These are phyloP conservation scores for Amorpha juglandis DNA, from an alignment of 2,888 invertebrate species.

Conservation along the genomic window DNA sequence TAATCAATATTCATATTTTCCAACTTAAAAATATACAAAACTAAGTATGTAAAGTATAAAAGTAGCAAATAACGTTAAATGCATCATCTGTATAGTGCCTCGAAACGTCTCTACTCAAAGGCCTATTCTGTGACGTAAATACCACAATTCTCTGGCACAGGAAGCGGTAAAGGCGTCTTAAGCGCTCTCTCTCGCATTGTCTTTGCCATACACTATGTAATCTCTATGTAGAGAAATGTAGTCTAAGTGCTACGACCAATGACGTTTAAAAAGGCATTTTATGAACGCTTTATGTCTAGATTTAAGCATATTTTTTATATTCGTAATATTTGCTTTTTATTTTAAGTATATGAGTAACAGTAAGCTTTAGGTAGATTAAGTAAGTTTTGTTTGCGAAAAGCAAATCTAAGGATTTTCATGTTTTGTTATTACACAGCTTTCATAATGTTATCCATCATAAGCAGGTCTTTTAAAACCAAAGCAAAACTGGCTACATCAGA, in stretches of 20 bases:
- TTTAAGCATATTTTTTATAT: neutral
- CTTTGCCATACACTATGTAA: conserved; percentile 8
- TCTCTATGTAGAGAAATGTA: conserved; percentile 11
- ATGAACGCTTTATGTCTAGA: neutral
- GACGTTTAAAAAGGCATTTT: conserved; percentile 11
- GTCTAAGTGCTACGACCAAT: conserved; percentile 5
- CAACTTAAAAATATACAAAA: neutral
- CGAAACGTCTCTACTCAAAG: conserved; percentile 2
- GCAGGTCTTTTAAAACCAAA: too few relatives aligned
- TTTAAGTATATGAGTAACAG: too few relatives aligned
- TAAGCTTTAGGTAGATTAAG: too few relatives aligned
- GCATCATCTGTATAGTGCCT: neutral
- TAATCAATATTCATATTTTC: too few relatives aligned
- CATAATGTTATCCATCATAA: too few relatives aligned
- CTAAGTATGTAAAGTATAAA: neutral
- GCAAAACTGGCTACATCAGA: too few relatives aligned
- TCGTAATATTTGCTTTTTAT: too few relatives aligned
- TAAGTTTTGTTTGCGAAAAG: too few relatives aligned
- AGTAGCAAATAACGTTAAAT: neutral
- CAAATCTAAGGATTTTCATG: too few relatives aligned
- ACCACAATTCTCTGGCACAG: conserved; percentile 7
- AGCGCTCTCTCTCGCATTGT: conserved; percentile 15
- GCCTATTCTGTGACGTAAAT: conserved; percentile 22
- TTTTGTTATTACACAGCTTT: too few relatives aligned
- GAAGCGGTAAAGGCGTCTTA: conserved; percentile 16